Percentiles rank a stretch among this genome's conserved stretches.
Conservation (phyloP, 2,113 vertebrate genomes). For the Ptyas mucosa region DNA sequence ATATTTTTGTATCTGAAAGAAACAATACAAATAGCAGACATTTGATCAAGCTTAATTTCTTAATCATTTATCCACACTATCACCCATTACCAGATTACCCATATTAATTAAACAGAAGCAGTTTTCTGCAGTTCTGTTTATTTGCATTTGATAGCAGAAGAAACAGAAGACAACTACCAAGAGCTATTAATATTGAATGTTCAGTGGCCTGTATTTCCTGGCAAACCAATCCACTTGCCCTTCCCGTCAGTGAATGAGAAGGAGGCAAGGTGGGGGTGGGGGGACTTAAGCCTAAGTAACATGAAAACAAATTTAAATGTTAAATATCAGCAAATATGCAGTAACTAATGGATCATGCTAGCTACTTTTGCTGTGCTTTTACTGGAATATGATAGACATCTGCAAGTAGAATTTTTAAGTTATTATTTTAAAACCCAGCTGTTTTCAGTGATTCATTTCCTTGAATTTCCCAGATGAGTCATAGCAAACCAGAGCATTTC, state of each 20-base stretch:
- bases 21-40: no score
- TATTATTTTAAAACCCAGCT: slow-evolving; percentile 40
- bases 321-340: slow-evolving; percentile 18
- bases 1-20: no score
- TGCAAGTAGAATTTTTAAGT: slow-evolving; percentile 12
- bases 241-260: slow-evolving; percentile 4
- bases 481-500: slow-evolving; percentile 20
- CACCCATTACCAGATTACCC: background rate
- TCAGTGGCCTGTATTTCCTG: slow-evolving; percentile 9
- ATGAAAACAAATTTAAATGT: background rate
- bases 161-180: background rate
- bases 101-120: background rate
- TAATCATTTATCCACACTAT: background rate
- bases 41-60: no score
- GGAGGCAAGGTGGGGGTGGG: background rate
- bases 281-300: background rate
- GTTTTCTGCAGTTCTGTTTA: background rate
- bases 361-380: slow-evolving; percentile 20
- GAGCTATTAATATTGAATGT: background rate
- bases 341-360: background rate
- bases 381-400: slow-evolving; percentile 19
- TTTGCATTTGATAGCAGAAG: background rate
- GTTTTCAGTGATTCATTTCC: slow-evolving; percentile 46
- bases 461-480: slow-evolving; percentile 49
- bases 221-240: background rate